phyloP scores from a whole-genome alignment of 1,140 invertebrate genomes.

The Formica exsecta region DNA sequence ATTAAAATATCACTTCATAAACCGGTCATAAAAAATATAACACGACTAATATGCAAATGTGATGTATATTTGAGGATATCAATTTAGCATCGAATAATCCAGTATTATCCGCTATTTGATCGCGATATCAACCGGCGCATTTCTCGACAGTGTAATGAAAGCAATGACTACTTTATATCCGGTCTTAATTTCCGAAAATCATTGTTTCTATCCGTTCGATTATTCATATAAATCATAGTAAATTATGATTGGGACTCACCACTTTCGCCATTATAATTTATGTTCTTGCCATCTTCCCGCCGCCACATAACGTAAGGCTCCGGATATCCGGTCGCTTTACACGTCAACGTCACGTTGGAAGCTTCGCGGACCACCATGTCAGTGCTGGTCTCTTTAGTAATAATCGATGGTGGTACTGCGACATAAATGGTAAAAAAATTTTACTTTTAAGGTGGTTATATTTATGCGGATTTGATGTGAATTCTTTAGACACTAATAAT shows the following conservation, averaged over 20 bases:
- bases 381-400: constrained; percentile 94
- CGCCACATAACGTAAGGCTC: constrained; percentile 97
- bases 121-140: not conserved
- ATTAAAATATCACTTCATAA: too few relatives aligned
- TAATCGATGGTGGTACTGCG: constrained; percentile 94
- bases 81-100: not conserved
- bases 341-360: constrained; percentile 94
- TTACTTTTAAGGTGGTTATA: not conserved
- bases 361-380: constrained; percentile 96
- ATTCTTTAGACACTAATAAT: not conserved
- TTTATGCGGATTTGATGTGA: not conserved
- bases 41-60: not conserved
- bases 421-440: constrained; percentile 37
- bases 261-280: constrained; percentile 94
- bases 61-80: constrained; percentile 29
- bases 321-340: constrained; percentile 95
- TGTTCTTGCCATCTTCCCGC: constrained; percentile 94
- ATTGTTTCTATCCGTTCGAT: not conserved
- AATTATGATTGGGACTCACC: constrained; percentile 87
- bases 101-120: constrained; percentile 11
- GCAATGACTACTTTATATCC: constrained; percentile 5
- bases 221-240: constrained; percentile 15
- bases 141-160: constrained; percentile 12
- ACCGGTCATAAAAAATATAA: not conserved
- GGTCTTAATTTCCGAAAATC: not conserved